Conservation (phyloP, 2,113 vertebrate species). For the Protomyctophum bolini region DNA sequence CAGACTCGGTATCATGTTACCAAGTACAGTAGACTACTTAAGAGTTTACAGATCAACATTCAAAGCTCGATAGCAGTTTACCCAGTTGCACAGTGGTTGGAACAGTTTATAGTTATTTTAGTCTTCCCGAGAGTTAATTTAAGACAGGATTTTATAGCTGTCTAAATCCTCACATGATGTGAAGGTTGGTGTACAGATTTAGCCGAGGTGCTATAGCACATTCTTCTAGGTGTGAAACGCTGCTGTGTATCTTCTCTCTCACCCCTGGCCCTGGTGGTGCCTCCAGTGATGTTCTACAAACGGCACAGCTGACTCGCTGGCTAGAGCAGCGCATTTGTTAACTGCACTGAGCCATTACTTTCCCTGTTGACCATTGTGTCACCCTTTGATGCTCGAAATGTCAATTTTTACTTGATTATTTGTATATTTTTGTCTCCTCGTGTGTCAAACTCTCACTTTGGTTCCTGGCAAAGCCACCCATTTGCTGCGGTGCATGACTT, state of each 20-base stretch:
- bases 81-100: too few species aligned
- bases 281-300: background rate
- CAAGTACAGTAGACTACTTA: too few species aligned
- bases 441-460: constrained; percentile 8
- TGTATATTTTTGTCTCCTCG: background rate
- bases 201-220: constrained; percentile 30
- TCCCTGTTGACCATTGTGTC: background rate
- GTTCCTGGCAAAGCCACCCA: background rate
- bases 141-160: too few species aligned
- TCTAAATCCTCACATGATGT: constrained; percentile 26
- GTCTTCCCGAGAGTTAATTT: too few species aligned
- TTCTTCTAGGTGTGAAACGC: constrained; percentile 39
- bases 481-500: constrained; percentile 24
- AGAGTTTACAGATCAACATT: too few species aligned
- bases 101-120: too few species aligned
- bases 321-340: background rate
- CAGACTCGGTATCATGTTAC: too few species aligned
- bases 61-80: too few species aligned
- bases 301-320: background rate
- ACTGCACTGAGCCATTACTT: background rate
- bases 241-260: background rate
- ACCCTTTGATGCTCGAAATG: background rate
- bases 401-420: constrained; percentile 23
- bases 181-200: constrained; percentile 33
- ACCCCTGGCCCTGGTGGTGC: background rate